phyloP scores from a whole-genome alignment of 2,797 vertebrate genomes.

The Rhabdomys pumilio region DNA sequence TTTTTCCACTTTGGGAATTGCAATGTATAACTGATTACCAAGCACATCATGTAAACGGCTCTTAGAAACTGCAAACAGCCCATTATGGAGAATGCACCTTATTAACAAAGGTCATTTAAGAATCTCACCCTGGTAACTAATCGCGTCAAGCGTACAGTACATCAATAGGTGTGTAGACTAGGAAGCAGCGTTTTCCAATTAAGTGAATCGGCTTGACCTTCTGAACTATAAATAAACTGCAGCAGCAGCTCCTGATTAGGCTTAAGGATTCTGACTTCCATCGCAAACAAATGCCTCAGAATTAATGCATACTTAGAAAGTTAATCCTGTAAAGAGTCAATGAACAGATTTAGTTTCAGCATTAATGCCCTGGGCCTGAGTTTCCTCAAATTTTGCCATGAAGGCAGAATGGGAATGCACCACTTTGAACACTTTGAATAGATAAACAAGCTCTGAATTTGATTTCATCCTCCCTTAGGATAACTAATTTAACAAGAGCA shows the following conservation, averaged over 20 bases:
- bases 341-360: slow-evolving; percentile 78
- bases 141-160: slow-evolving; percentile 81
- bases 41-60: slow-evolving; percentile 82
- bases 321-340: slow-evolving; percentile 81
- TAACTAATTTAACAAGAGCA: slow-evolving; percentile 74
- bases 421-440: slow-evolving; percentile 66
- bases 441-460: slow-evolving; percentile 75
- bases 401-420: slow-evolving; percentile 62
- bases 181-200: slow-evolving; percentile 83
- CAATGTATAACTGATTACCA: slow-evolving; percentile 78
- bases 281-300: slow-evolving; percentile 71
- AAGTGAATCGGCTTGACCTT: slow-evolving; percentile 86
- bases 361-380: slow-evolving; percentile 65
- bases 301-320: slow-evolving; percentile 81
- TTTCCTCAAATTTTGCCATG: slow-evolving; percentile 75
- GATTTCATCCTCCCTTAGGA: slow-evolving; percentile 25
- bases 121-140: slow-evolving; percentile 84
- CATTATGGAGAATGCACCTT: slow-evolving; percentile 84
- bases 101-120: slow-evolving; percentile 86
- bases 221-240: slow-evolving; percentile 87
- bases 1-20: slow-evolving; percentile 68
- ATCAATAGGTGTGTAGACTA: slow-evolving; percentile 81
- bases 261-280: slow-evolving; percentile 78
- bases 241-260: slow-evolving; percentile 81
- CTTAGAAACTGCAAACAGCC: slow-evolving; percentile 81